These are phyloP conservation scores for Lycopodina hypogea DNA, from an alignment of 37 sponge, comb jelly and placozoan genomes.

Conservation along the genomic window DNA sequence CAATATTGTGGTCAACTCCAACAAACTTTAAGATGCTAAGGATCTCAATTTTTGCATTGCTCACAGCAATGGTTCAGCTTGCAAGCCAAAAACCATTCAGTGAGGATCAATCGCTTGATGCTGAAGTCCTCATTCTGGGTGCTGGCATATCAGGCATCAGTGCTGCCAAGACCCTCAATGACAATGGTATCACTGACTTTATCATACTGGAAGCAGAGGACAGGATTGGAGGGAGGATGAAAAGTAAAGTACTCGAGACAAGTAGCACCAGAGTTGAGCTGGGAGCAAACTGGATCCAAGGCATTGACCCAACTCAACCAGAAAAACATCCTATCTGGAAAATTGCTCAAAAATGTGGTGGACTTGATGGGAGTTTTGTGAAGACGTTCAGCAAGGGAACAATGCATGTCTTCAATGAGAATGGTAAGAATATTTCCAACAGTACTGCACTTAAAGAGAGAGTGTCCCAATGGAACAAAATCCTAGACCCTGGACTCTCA, in stretches of 20 bases:
- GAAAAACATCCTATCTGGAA: slow-evolving; percentile 25
- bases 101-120: neutral
- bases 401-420: neutral
- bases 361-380: slow-evolving; percentile 1
- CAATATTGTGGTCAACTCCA: no score
- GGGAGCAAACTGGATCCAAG: slow-evolving; percentile 58
- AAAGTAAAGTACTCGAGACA: neutral
- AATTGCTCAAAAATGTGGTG: slow-evolving; percentile 25
- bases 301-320: slow-evolving; percentile 12
- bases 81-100: no score
- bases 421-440: neutral
- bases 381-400: neutral
- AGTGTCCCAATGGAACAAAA: neutral
- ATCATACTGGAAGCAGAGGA: slow-evolving; percentile 50
- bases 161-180: slow-evolving; percentile 59
- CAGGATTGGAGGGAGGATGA: slow-evolving; percentile 53
- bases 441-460: neutral
- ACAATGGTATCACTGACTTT: slow-evolving; percentile 37
- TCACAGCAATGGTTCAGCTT: no score
- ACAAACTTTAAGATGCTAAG: no score
- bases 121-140: slow-evolving; percentile 62
- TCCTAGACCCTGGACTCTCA: neutral
- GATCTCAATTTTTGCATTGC: no score
- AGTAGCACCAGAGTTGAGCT: slow-evolving; percentile 23
- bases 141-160: slow-evolving; percentile 69